These are phyloP conservation scores for Lasioglossum zephyrum DNA, from an alignment of 2,888 invertebrate species.

Conservation along the genomic window DNA sequence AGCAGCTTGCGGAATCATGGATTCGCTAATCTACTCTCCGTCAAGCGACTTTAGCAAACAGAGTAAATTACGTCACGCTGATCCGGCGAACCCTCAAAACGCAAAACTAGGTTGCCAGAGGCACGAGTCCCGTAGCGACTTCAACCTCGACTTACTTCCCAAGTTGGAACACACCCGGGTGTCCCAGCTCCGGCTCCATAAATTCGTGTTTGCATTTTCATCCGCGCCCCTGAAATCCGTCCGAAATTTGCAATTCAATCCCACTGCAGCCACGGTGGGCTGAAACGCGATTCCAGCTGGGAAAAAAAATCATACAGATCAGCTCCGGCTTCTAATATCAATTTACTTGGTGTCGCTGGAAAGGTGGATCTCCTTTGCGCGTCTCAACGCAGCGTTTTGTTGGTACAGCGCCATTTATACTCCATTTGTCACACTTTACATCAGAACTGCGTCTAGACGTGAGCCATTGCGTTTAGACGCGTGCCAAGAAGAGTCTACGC, in stretches of 20 bases:
- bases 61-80: slow-evolving; percentile 8
- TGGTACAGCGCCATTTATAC: too few species aligned
- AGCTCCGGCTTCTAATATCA: too few species aligned
- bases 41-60: not conserved
- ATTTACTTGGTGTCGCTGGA: too few species aligned
- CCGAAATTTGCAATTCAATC: slow-evolving; percentile 32
- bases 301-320: too few species aligned
- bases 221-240: not conserved
- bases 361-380: too few species aligned
- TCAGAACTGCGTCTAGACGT: too few species aligned
- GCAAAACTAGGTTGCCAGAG: not conserved
- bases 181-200: not conserved
- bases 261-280: not conserved
- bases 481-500: too few species aligned
- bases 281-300: not conserved
- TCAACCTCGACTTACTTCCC: slow-evolving; percentile 16
- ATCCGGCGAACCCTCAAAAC: slow-evolving; percentile 5
- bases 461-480: too few species aligned
- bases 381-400: too few species aligned
- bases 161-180: not conserved
- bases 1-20: not conserved
- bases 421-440: too few species aligned
- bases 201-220: slow-evolving; percentile 34
- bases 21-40: not conserved
- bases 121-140: not conserved